Percentiles rank a stretch among this genome's conserved stretches.
phyloP scores from a whole-genome alignment of 1,140 invertebrate species.

The Calycopis cecrops region DNA sequence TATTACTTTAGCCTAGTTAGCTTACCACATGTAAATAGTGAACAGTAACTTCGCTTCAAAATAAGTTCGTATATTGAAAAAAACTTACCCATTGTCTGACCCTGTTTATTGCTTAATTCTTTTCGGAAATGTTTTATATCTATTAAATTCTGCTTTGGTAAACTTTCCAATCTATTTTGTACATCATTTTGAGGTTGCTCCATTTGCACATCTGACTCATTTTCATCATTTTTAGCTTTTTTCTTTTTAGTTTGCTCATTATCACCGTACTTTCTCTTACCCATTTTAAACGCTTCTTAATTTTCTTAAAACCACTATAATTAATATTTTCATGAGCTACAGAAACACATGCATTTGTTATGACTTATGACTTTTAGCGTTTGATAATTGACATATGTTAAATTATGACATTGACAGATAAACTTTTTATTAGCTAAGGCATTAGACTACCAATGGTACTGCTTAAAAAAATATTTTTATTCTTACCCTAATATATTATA shows the following conservation, averaged over 20 bases:
- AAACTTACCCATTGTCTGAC: slow-evolving; percentile 62
- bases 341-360: slow-evolving; percentile 42
- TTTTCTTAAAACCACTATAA: not conserved
- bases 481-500: too few species aligned
- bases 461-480: too few species aligned
- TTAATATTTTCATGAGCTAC: not conserved
- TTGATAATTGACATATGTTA: not conserved
- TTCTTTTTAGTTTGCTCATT: slow-evolving; percentile 33
- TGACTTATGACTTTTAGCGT: slow-evolving; percentile 22
- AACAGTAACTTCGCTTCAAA: not conserved
- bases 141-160: slow-evolving; percentile 32
- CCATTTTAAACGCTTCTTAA: slow-evolving; percentile 37
- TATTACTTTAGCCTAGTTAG: too few species aligned
- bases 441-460: too few species aligned
- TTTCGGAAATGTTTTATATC: slow-evolving; percentile 72
- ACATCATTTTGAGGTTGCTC: slow-evolving; percentile 46
- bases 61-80: not conserved
- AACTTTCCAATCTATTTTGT: not conserved
- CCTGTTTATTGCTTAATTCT: slow-evolving; percentile 51
- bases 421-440: not conserved
- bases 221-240: slow-evolving; percentile 29
- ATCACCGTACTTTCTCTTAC: slow-evolving; percentile 55
- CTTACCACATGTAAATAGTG: too few species aligned
- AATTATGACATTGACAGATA: not conserved
- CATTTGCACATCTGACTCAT: slow-evolving; percentile 21